Base-by-base conservation (phyloP, 2,797 vertebrate species). In the Sebastes diaconus region DNA sequence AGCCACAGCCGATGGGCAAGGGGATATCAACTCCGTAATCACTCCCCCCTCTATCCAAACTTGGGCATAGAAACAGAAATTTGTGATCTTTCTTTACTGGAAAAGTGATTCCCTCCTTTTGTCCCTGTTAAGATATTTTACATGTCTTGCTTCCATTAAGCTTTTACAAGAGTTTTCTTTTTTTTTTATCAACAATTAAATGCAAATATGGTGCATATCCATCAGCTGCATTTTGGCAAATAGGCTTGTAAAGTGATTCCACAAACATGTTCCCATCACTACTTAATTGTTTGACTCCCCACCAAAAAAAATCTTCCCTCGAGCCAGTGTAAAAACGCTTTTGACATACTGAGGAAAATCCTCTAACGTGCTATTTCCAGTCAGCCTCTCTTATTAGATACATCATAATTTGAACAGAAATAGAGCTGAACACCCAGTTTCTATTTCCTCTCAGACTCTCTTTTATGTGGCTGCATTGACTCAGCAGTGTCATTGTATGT, bases 381-480 rank as follows among this genome's bases (percentile, higher is more conserved):
- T 76, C 79, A 18, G 55, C 27, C 36, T 60, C 72, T 77, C 46
- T 77, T 60, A 83, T 74, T 66, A 78, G 36, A 81, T 50, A 70
- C 73, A 72, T 87, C 80, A 29, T 83, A 68, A 85, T 83, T 81
- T 81, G 32, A 71, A 58, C 75, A 46, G 30, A 86, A 87, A 79
- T 77, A 85, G 77, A 76, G 27, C 30, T 64, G 52, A 81, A 80
- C 60, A 63, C 36, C 36, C 67, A 30, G 36, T 76, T 75, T 87
- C n/a, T 76, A 68, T 79, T 80, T 68, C 36, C 64, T 60, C 42
- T 81, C 36, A 10, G 39, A 59, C 29, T 18, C 10, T 14, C 27
- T 75, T 69, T 89, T 8, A 85, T 88, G 82, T 83, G 86, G 84
- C 63, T 67, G 13, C 20, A 13, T 81, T 79, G 88, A 87, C 80